phyloP scores from a whole-genome alignment of 2,888 invertebrate genomes.

The Cancer borealis region DNA sequence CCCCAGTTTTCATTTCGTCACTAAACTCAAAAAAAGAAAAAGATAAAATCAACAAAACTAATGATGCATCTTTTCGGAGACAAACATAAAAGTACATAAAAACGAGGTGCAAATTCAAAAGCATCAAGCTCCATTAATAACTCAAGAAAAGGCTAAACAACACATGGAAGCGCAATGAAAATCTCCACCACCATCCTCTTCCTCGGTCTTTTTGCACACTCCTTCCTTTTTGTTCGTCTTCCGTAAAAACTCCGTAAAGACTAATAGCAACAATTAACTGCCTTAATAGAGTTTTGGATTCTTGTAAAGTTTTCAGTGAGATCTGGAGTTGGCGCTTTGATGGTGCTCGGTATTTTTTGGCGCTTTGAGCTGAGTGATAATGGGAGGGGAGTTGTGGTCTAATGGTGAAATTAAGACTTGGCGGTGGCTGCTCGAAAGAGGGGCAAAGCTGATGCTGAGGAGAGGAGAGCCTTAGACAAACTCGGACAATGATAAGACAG shows the following conservation, averaged over 20 bases:
- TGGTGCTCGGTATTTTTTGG: slow-evolving; percentile 37
- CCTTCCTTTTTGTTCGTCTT: neutral
- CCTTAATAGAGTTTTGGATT: slow-evolving; percentile 51
- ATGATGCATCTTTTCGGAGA: neutral
- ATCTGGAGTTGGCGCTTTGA: slow-evolving; percentile 37
- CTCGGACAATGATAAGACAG: neutral
- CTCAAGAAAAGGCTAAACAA: neutral
- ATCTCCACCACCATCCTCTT: neutral
- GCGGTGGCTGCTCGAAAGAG: neutral
- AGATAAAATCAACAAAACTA: neutral
- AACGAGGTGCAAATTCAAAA: neutral
- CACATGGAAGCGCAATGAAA: neutral
- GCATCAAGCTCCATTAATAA: neutral
- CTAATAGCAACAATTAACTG: slow-evolving; percentile 59
- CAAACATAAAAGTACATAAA: neutral
- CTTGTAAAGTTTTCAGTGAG: slow-evolving; percentile 35
- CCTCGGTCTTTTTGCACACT: neutral
- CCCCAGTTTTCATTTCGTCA: neutral
- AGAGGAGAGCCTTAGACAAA: neutral
- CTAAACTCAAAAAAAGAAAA: neutral
- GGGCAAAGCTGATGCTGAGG: neutral
- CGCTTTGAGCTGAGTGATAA: slow-evolving; percentile 14
- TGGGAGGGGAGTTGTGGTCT: slow-evolving; percentile 16
- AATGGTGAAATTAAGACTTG: slow-evolving; percentile 36
- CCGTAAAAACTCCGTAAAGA: slow-evolving; percentile 17